These are phyloP conservation scores for Hepsetus odoe DNA, from an alignment of 2,113 vertebrate genomes.

Conservation along the genomic window DNA sequence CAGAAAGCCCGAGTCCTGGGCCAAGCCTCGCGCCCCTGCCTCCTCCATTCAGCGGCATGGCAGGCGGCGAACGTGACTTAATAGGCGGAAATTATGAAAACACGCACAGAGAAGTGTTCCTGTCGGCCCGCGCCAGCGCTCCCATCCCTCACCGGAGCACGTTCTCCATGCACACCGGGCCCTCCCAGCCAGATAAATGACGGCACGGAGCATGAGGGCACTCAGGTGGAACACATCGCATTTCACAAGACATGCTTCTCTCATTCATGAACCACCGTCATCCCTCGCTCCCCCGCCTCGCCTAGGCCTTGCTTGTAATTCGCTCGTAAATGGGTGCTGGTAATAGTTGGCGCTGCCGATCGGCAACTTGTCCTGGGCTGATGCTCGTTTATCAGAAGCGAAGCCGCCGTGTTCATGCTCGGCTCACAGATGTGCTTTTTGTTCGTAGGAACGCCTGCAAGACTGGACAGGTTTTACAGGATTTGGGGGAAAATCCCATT, in stretches of 20 bases:
- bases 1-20: background rate
- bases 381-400: background rate
- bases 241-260: slow-evolving; percentile 40
- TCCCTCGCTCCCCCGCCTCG: background rate
- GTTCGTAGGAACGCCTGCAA: no score
- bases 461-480: no score
- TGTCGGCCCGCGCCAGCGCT: slow-evolving; percentile 30
- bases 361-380: background rate
- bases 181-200: slow-evolving; percentile 41
- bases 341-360: slow-evolving; percentile 14
- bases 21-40: background rate
- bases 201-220: background rate
- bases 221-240: slow-evolving; percentile 29
- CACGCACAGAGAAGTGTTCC: slow-evolving; percentile 40
- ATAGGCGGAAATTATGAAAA: slow-evolving; percentile 51
- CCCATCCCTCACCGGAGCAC: slow-evolving; percentile 44
- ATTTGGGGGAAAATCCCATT: no score
- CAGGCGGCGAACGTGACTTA: slow-evolving; percentile 34
- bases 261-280: slow-evolving; percentile 12
- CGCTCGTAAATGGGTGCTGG: slow-evolving; percentile 22
- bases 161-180: slow-evolving; percentile 17
- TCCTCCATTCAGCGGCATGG: slow-evolving; percentile 1
- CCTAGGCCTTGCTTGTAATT: slow-evolving; percentile 28
- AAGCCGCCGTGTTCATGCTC: background rate
- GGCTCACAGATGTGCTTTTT: background rate